These are phyloP conservation scores for Diprion similis DNA, from an alignment of 1,140 invertebrate genomes.

Conservation along the genomic window DNA sequence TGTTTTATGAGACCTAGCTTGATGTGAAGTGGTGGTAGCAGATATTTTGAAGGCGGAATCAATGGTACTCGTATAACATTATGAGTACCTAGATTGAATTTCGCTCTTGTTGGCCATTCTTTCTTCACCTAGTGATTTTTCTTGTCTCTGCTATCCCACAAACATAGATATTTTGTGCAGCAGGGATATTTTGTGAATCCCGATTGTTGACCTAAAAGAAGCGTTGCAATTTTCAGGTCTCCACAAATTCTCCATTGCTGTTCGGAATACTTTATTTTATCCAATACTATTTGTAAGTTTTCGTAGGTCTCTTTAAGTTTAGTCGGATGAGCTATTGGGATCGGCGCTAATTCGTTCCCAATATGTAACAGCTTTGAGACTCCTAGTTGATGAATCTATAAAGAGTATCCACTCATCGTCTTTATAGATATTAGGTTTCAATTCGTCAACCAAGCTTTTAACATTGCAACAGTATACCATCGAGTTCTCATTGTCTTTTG, in stretches of 20 bases:
- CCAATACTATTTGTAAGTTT: slow-evolving; percentile 22
- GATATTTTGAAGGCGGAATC: slow-evolving; percentile 21
- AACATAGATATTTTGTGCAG: no score
- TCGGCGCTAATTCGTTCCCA: slow-evolving; percentile 17
- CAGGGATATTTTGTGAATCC: no score
- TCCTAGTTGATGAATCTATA: slow-evolving; percentile 3
- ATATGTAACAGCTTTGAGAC: slow-evolving; percentile 24
- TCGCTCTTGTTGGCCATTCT: slow-evolving; percentile 13
- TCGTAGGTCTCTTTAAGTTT: slow-evolving; percentile 24
- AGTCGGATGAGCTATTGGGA: slow-evolving; percentile 22
- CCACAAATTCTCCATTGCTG: slow-evolving; percentile 28
- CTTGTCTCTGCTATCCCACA: slow-evolving; percentile 13
- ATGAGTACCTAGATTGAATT: slow-evolving; percentile 12
- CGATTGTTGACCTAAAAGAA: no score
- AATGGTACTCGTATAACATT: slow-evolving; percentile 20
- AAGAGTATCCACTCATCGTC: background rate
- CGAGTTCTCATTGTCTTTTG: slow-evolving; percentile 15
- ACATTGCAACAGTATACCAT: slow-evolving; percentile 8
- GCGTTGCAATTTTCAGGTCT: slow-evolving; percentile 17
- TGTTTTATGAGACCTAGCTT: slow-evolving; percentile 52
- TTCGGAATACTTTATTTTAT: slow-evolving; percentile 24
- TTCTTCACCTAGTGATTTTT: slow-evolving; percentile 21
- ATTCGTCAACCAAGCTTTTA: slow-evolving; percentile 17
- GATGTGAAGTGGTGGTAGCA: slow-evolving; percentile 45
- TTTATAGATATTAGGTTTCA: slow-evolving; percentile 12